Evolutionary conservation across 2,797 vertebrate species (phyloP), one percentile per base, ranked within the genome.

Genomic region (Myripristis jacobus): DNA sequence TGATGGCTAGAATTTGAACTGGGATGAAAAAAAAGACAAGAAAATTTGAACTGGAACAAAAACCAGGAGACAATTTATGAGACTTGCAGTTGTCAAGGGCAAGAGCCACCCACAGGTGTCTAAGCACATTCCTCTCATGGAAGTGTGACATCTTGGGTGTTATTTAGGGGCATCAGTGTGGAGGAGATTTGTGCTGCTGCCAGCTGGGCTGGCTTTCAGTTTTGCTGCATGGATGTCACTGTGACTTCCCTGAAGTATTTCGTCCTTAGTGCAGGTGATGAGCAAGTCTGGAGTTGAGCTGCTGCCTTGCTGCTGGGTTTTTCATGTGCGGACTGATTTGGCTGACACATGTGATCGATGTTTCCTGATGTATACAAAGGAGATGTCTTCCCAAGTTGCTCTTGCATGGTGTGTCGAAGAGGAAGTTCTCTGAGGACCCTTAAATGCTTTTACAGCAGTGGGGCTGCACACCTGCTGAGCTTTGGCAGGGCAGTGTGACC

Each of bases 31-130:
- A n/a, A n/a, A n/a, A n/a, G n/a, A n/a, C n/a, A n/a, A n/a, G n/a
- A n/a, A n/a, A n/a, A n/a, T n/a, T n/a, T n/a, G n/a, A n/a, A n/a
- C n/a, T n/a, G n/a, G n/a, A 71, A 70, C 34, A 11, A 77, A 80
- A 83, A 68, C 29, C 24, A 10, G 75, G 66, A 70, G 44, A 79
- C 70, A 18, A n/a, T 84, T 84, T 63, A 29, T 59, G 44, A 70
- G n/a, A 31, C 46, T 34, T 19, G 29, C 57, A 77, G 79, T 63
- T 83, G 79, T 74, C 75, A 74, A 79, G 69, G 79, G 80, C 29
- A 76, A 53, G 43, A 74, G 76, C 83, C 80, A 84, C 86, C 81
- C 75, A 84, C 75, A 80, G 76, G 81, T 88, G 80, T 82, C 74
- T 70, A 18, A n/a, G 70, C 61, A 66, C 58, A 15, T 59, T 80